phyloP scores from a whole-genome alignment of 2,113 vertebrate species.

The Otis tarda region DNA sequence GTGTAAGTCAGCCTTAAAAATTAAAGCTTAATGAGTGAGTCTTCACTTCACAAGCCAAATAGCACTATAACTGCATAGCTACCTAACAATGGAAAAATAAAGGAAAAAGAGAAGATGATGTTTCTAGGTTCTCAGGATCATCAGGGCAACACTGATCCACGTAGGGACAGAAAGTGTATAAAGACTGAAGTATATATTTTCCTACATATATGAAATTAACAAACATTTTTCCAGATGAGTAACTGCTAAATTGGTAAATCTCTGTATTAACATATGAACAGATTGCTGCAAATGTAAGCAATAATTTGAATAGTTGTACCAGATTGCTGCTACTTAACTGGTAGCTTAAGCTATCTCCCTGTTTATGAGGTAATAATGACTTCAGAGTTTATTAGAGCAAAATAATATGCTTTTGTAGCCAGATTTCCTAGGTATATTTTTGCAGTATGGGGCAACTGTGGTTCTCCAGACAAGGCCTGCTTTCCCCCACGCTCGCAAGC shows the following conservation, averaged over 20 bases:
- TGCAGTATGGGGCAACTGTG: rapidly evolving
- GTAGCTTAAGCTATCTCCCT: neutral
- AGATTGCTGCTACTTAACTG: neutral
- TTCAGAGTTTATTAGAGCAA: neutral
- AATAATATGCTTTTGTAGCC: neutral
- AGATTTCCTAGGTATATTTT: neutral
- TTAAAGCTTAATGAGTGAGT: neutral
- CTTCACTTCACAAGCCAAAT: neutral
- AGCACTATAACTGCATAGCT: neutral
- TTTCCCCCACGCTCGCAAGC: neutral
- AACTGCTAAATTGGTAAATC: conserved; percentile 28
- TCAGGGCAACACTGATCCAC: rapidly evolving
- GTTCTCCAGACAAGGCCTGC: neutral
- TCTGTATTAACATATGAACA: conserved; percentile 16
- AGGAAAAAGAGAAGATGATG: neutral
- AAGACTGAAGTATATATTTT: neutral
- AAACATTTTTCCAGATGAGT: conserved; percentile 13
- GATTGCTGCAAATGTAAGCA: conserved; percentile 40
- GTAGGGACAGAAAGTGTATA: rapidly evolving
- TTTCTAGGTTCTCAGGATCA: neutral
- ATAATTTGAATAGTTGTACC: neutral
- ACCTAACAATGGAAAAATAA: neutral
- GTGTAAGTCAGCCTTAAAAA: conserved; percentile 12
- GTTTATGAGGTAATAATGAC: neutral
- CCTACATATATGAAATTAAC: neutral